These are phyloP conservation scores for Cosmopolites sordidus DNA, from an alignment of 2,888 invertebrate species.

Conservation along the genomic window DNA sequence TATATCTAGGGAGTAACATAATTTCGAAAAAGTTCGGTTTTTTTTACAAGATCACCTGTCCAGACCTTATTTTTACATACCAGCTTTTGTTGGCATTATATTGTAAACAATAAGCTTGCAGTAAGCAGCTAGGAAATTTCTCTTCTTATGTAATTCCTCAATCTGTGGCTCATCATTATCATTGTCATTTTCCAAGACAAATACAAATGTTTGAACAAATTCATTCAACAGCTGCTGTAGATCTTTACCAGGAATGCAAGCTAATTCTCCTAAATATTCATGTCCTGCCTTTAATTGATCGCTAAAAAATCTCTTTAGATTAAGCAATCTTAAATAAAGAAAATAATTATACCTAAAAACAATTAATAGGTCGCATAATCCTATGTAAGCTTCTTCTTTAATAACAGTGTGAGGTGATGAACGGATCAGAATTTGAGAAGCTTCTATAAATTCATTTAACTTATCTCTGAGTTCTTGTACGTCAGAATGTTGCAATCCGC, in stretches of 20 bases:
- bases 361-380: constrained; percentile 92
- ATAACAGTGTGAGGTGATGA: constrained; percentile 63
- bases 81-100: constrained; percentile 86
- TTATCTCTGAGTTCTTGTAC: constrained; percentile 63
- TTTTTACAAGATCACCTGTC: no score
- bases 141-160: constrained; percentile 92
- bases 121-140: constrained; percentile 94
- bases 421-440: constrained; percentile 66
- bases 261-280: constrained; percentile 55
- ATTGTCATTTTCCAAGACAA: constrained; percentile 83
- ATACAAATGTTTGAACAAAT: constrained; percentile 91
- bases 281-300: constrained; percentile 31
- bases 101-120: constrained; percentile 98
- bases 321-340: not conserved
- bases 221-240: constrained; percentile 80
- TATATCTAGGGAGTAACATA: no score
- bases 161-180: constrained; percentile 95
- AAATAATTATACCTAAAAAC: constrained; percentile 58
- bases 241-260: constrained; percentile 74
- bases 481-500: constrained; percentile 54
- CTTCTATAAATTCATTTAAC: constrained; percentile 70
- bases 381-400: constrained; percentile 84
- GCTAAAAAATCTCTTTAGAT: constrained; percentile 55
- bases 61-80: no score
- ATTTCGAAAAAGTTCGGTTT: no score